A percentile compares a stretch with the other conserved stretches of the same genome.
phyloP scores from a whole-genome alignment of 2,797 vertebrate genomes.

The Setipinna tenuifilis region DNA sequence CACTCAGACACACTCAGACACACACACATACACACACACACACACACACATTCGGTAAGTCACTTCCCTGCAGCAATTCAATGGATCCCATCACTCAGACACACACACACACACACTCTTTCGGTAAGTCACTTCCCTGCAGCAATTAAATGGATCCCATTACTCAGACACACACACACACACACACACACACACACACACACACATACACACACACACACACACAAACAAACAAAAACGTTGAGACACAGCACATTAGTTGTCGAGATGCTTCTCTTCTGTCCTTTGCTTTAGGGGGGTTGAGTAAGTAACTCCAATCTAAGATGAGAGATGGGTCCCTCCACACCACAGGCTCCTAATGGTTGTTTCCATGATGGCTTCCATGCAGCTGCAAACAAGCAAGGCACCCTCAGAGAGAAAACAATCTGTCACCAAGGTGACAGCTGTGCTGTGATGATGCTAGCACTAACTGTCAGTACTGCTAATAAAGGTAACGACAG shows the following conservation, averaged over 20 bases:
- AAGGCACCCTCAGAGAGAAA: not conserved
- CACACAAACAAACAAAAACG: not conserved
- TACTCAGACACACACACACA: not conserved
- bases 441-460: not conserved
- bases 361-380: not conserved
- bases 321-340: not conserved
- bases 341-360: slow-evolving; percentile 6
- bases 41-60: slow-evolving; percentile 22
- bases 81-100: slow-evolving; percentile 1
- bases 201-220: slow-evolving; percentile 2
- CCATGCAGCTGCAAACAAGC: not conserved
- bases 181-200: slow-evolving; percentile 29
- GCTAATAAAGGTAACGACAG: not conserved
- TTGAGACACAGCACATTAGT: not conserved
- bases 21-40: slow-evolving; percentile 26
- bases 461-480: not conserved
- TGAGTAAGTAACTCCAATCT: not conserved
- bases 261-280: not conserved
- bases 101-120: slow-evolving; percentile 28
- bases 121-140: slow-evolving; percentile 14
- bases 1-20: not conserved
- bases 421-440: not conserved
- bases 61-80: slow-evolving; percentile 14
- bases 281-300: not conserved
- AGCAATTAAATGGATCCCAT: slow-evolving; percentile 14